Percentiles rank a stretch among this genome's conserved stretches.
Conservation (phyloP, 2,888 invertebrate species). For the Caenorhabditis doughertyi region DNA sequence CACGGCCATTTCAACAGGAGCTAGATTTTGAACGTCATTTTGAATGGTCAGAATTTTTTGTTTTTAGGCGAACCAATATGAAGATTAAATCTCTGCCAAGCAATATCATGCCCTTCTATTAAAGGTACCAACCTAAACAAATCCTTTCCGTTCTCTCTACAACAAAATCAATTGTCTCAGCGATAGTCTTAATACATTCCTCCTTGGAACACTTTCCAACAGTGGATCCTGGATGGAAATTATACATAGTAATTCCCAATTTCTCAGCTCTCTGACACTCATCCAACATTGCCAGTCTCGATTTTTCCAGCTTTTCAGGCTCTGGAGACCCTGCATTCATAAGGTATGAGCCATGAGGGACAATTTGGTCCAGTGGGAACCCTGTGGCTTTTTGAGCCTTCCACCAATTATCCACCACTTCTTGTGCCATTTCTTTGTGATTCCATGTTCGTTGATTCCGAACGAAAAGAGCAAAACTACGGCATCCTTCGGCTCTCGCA, state of each 20-base stretch:
- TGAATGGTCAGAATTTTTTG: no score
- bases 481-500: constrained; percentile 83
- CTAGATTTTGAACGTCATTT: no score
- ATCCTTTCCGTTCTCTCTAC: constrained; percentile 75
- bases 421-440: constrained; percentile 77
- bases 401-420: constrained; percentile 81
- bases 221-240: constrained; percentile 85
- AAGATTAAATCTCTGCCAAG: no score
- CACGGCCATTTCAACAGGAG: no score
- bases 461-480: constrained; percentile 83
- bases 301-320: constrained; percentile 82
- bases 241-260: constrained; percentile 84
- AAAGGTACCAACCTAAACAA: constrained; percentile 65
- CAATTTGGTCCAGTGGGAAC: constrained; percentile 78
- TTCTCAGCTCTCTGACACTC: constrained; percentile 84
- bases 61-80: no score
- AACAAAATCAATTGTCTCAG: constrained; percentile 83
- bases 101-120: background rate
- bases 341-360: constrained; percentile 84
- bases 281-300: constrained; percentile 82
- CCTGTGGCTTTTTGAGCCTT: constrained; percentile 79
- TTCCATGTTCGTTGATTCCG: constrained; percentile 81
- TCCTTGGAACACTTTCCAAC: constrained; percentile 81
- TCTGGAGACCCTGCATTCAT: constrained; percentile 84
- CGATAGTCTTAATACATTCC: constrained; percentile 83